Conservation (phyloP, 2,888 invertebrate species). For the Nephrotoma guestfalica region DNA sequence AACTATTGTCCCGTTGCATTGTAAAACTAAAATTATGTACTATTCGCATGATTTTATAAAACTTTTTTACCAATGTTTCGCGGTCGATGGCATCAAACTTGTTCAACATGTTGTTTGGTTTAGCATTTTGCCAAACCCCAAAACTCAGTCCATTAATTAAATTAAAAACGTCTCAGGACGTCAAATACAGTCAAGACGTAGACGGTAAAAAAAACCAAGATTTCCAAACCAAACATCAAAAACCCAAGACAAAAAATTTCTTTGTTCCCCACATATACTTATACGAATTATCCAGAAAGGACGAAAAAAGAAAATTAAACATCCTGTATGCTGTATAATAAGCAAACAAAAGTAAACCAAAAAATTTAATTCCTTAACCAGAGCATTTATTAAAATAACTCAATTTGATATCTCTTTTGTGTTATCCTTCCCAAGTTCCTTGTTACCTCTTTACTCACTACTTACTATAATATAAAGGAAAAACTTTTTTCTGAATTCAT, state of each 20-base stretch:
- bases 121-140: not conserved
- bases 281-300: not conserved
- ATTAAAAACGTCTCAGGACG: not conserved
- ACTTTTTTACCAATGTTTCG: no score
- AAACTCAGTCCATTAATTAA: not conserved
- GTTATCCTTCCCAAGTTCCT: not conserved
- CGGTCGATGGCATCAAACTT: not conserved
- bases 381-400: not conserved
- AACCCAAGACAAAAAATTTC: not conserved
- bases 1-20: no score
- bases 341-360: not conserved
- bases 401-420: not conserved
- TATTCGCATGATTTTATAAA: no score
- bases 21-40: no score
- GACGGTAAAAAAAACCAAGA: not conserved
- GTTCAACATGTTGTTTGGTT: not conserved
- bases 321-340: not conserved
- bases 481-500: not conserved
- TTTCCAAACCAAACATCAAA: not conserved
- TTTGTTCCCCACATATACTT: not conserved
- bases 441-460: not conserved
- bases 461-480: not conserved
- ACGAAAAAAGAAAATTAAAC: not conserved
- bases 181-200: not conserved
- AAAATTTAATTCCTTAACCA: not conserved